Percentiles rank a stretch among this genome's conserved stretches.
phyloP scores from a whole-genome alignment of 2,888 invertebrate species.

The Ctenicera cuprea region DNA sequence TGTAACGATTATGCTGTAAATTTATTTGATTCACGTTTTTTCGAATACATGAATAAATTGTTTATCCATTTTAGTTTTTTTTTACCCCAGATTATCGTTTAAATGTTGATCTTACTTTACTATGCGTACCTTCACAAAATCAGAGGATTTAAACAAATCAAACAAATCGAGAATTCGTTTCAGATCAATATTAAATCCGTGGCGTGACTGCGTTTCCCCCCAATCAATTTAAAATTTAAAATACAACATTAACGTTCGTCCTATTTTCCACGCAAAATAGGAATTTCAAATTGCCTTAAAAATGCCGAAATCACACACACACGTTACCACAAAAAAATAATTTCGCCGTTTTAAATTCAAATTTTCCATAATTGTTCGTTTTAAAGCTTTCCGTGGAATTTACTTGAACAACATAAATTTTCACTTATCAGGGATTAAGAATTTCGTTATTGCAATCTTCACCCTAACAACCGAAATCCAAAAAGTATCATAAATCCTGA shows the following conservation, averaged over 20 bases:
- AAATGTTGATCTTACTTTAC: too few relatives aligned
- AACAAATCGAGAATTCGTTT: constrained; percentile 18
- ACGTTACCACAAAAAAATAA: not conserved
- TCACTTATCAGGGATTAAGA: constrained; percentile 9
- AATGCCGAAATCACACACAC: not conserved
- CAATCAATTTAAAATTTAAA: constrained; percentile 34
- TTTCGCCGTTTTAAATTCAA: too few relatives aligned
- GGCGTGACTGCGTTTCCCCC: constrained; percentile 14
- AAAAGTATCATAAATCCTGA: constrained; percentile 20
- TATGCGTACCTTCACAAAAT: too few relatives aligned
- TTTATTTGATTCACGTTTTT: too few relatives aligned
- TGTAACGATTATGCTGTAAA: too few relatives aligned
- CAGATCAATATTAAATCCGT: constrained; percentile 22
- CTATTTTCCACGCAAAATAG: constrained; percentile 24
- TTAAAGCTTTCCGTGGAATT: not conserved
- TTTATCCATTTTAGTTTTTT: too few relatives aligned
- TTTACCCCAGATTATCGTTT: too few relatives aligned
- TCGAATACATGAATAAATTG: too few relatives aligned
- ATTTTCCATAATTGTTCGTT: not conserved
- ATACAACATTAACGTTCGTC: constrained; percentile 16
- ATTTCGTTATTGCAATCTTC: constrained; percentile 1
- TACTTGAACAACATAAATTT: not conserved
- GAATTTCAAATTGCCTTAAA: constrained; percentile 22
- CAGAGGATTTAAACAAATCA: constrained; percentile 7
- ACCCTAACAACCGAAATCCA: not conserved